Percentiles rank a stretch among this genome's conserved stretches.
Conservation (phyloP, 30 jellyfish, hydroid and myxozoan species). For the Hydractinia symbiolongicarpus region DNA sequence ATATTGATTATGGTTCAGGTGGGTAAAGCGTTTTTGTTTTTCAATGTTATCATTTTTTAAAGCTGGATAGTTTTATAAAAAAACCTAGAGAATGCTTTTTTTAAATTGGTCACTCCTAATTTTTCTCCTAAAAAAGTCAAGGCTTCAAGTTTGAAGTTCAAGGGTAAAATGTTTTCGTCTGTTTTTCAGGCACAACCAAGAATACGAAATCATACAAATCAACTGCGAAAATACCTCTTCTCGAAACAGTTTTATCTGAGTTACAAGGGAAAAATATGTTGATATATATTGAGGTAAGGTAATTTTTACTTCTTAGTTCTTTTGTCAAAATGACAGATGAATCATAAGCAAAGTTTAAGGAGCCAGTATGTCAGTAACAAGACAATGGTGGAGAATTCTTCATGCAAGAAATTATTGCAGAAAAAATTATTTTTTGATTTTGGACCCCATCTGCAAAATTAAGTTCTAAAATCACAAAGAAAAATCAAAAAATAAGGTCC, state of each 20-base stretch:
- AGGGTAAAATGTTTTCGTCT: background rate
- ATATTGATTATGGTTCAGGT: constrained; percentile 20
- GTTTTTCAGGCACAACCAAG: background rate
- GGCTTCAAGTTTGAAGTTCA: constrained; percentile 1
- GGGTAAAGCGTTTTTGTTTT: background rate
- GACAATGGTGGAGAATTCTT: too few species aligned
- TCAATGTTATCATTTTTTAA: background rate
- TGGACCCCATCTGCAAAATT: too few species aligned
- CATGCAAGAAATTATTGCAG: too few species aligned
- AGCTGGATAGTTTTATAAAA: background rate
- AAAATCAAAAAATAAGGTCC: too few species aligned
- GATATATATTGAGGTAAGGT: constrained; percentile 69
- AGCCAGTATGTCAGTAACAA: too few species aligned
- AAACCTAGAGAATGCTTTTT: background rate
- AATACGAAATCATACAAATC: background rate
- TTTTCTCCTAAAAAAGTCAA: background rate
- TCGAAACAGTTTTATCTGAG: constrained; percentile 45
- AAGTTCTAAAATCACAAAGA: too few species aligned
- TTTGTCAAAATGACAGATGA: background rate
- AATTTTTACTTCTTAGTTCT: background rate
- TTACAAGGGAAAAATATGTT: constrained; percentile 50
- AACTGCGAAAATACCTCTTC: constrained; percentile 59
- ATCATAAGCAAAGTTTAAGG: too few species aligned
- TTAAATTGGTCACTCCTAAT: background rate
- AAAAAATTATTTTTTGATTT: too few species aligned